Percentiles rank a stretch among this genome's conserved stretches.
phyloP scores from a whole-genome alignment of 1,140 invertebrate species.

The Drosophila saltans region DNA sequence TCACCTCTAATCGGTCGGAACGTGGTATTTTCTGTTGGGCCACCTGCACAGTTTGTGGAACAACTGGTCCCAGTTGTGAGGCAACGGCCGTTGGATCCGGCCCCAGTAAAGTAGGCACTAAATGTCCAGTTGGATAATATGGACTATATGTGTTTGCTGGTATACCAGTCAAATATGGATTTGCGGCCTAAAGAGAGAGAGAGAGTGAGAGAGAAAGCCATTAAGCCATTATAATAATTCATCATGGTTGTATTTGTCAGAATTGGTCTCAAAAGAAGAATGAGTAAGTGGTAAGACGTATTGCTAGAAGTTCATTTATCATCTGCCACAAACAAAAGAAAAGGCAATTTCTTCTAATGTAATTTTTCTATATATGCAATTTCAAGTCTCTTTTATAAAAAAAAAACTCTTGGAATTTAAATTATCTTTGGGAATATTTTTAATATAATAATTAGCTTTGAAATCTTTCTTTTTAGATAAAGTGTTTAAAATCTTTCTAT shows the following conservation, averaged over 20 bases:
- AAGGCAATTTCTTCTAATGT: neutral
- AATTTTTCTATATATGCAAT: neutral
- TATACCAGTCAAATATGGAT: constrained; percentile 94
- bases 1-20: constrained; percentile 97
- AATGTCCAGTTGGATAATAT: constrained; percentile 93
- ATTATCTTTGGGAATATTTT: neutral
- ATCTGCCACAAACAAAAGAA: constrained; percentile 1
- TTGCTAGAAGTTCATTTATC: constrained; percentile 2
- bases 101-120: constrained; percentile 93
- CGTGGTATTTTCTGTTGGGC: constrained; percentile 96
- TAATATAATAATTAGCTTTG: too few species aligned
- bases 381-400: neutral
- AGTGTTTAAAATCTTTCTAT: too few species aligned
- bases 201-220: constrained; percentile 1
- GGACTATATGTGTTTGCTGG: constrained; percentile 93
- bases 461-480: too few species aligned
- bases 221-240: constrained; percentile 24
- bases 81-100: constrained; percentile 91
- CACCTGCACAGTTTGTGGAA: constrained; percentile 91
- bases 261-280: neutral
- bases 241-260: constrained; percentile 16
- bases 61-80: constrained; percentile 88
- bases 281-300: neutral
- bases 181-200: constrained; percentile 87
- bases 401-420: constrained; percentile 8